A percentile compares a stretch with the other conserved stretches of the same genome.
Conservation (phyloP, 2,888 invertebrate species). For the Agrotis ipsilon region DNA sequence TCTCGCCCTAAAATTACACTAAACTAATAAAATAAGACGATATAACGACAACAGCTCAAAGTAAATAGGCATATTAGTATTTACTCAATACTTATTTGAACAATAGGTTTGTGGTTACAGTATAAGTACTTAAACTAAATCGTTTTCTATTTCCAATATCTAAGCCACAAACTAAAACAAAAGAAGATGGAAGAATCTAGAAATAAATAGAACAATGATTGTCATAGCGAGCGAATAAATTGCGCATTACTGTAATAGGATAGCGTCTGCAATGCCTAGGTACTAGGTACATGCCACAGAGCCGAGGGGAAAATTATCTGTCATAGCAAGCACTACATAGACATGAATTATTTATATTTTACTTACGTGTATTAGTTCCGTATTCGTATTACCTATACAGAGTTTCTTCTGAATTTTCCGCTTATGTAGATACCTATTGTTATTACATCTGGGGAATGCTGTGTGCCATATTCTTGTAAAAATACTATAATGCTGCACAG, state of each 20-base stretch:
- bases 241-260: constrained; percentile 48
- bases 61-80: background rate
- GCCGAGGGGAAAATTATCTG: constrained; percentile 44
- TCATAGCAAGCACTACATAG: constrained; percentile 1
- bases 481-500: too few species aligned
- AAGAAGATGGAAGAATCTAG: constrained; percentile 16
- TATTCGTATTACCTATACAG: constrained; percentile 19
- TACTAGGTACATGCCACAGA: constrained; percentile 20
- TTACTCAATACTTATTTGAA: too few species aligned
- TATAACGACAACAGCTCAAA: background rate
- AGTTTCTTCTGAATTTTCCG: constrained; percentile 28
- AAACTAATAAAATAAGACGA: too few species aligned
- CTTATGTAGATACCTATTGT: background rate
- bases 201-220: constrained; percentile 36
- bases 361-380: constrained; percentile 12
- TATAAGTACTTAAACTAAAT: background rate
- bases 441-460: background rate
- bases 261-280: constrained; percentile 34
- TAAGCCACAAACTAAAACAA: constrained; percentile 1
- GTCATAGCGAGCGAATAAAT: constrained; percentile 20
- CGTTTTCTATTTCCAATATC: too few species aligned
- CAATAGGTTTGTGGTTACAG: too few species aligned
- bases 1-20: too few species aligned
- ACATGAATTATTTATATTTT: constrained; percentile 48
- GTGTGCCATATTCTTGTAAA: background rate